Conservation (phyloP, 2,888 invertebrate genomes). For the Liopterus haemorrhoidalis region DNA sequence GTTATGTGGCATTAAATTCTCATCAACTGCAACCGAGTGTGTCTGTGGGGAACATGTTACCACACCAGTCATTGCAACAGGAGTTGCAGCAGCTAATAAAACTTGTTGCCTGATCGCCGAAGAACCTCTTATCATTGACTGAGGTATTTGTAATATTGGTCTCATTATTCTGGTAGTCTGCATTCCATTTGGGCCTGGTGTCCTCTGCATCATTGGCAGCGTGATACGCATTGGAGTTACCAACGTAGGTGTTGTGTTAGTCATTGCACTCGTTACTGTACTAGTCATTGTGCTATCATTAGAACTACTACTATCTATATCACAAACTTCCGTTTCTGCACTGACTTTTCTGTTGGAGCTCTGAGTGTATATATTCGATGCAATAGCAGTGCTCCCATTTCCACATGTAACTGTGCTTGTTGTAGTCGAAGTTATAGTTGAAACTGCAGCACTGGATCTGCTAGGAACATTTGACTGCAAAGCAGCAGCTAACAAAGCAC, state of each 20-base stretch:
- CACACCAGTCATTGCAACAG: slow-evolving; percentile 49
- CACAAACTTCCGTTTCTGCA: slow-evolving; percentile 23
- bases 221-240: slow-evolving; percentile 52
- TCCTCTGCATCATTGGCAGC: slow-evolving; percentile 50
- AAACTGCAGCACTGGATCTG: slow-evolving; percentile 11
- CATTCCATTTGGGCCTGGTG: slow-evolving; percentile 49
- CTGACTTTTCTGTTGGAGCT: slow-evolving; percentile 17
- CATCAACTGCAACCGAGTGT: slow-evolving; percentile 33
- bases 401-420: slow-evolving; percentile 20
- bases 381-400: slow-evolving; percentile 6
- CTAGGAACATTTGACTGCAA: slow-evolving; percentile 36
- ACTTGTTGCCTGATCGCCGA: slow-evolving; percentile 47
- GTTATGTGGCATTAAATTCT: slow-evolving; percentile 33
- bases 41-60: slow-evolving; percentile 46
- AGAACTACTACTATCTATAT: slow-evolving; percentile 20
- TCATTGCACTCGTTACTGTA: slow-evolving; percentile 8
- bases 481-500: slow-evolving; percentile 46
- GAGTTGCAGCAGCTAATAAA: slow-evolving; percentile 39
- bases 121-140: slow-evolving; percentile 54
- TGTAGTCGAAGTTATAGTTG: slow-evolving; percentile 22
- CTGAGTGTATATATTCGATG: slow-evolving; percentile 22
- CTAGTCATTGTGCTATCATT: slow-evolving; percentile 13
- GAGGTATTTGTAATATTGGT: slow-evolving; percentile 54
- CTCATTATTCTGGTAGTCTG: slow-evolving; percentile 54
- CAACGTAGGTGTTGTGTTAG: slow-evolving; percentile 43